Evolutionary conservation across 2,888 invertebrate genomes (phyloP).

Genomic region (Eilema caniola): DNA sequence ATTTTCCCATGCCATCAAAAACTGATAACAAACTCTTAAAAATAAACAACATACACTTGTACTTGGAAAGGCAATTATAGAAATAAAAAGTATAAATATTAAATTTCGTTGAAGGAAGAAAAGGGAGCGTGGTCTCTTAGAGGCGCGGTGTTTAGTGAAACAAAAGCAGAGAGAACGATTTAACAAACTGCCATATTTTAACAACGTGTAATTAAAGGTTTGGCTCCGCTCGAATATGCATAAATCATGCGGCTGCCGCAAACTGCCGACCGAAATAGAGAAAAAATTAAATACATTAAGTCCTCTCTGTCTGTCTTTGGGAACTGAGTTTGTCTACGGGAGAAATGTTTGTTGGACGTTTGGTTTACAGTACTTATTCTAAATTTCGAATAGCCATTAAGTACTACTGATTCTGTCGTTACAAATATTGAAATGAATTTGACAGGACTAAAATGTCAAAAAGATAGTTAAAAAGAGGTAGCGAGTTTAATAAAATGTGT

Average conservation of each 20-base stretch:
- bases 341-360: slow-evolving; percentile 30
- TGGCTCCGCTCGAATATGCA: slow-evolving; percentile 85
- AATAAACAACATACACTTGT: slow-evolving; percentile 40
- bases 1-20: slow-evolving; percentile 33
- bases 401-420: not conserved
- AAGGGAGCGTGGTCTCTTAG: slow-evolving; percentile 72
- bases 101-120: slow-evolving; percentile 64
- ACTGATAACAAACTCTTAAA: slow-evolving; percentile 25
- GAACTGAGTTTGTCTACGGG: slow-evolving; percentile 47
- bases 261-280: slow-evolving; percentile 86
- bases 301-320: slow-evolving; percentile 59
- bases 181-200: slow-evolving; percentile 88
- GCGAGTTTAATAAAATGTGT: not conserved
- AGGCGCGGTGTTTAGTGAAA: slow-evolving; percentile 81
- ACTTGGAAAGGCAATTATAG: slow-evolving; percentile 45
- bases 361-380: slow-evolving; percentile 9
- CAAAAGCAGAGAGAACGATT: slow-evolving; percentile 83
- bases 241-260: slow-evolving; percentile 85
- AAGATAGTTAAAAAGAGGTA: too few species aligned
- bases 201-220: slow-evolving; percentile 87
- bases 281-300: slow-evolving; percentile 86
- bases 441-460: not conserved
- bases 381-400: not conserved
- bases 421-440: not conserved
- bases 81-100: slow-evolving; percentile 59